Evolutionary conservation across 2,113 vertebrate species (phyloP), one percentile per base, ranked within the genome.

Genomic region (Dipodomys stephensi): DNA sequence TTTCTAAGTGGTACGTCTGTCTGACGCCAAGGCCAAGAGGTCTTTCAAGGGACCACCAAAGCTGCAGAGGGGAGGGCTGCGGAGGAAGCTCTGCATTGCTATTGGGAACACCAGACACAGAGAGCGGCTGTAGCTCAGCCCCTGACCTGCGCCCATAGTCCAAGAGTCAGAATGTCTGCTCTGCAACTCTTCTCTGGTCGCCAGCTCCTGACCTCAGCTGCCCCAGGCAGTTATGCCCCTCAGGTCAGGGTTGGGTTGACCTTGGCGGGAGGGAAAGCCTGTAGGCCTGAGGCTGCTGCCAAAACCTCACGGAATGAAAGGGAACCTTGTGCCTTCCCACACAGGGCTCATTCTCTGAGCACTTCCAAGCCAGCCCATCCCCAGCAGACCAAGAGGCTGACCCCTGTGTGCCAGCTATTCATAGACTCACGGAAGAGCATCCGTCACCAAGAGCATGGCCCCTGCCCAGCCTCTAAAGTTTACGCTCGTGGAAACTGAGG

Each of bases 291-390:
- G 94, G 87, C 79, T 76, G 74, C 81, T 92, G 94, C 96, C 93
- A 96, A 95, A 65, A 5, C 90, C 81, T 84, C n/a, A 4, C 4
- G 90, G 93, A 95, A 97, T 97, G 95, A 97, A 97, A 97, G 96
- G 53, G 74, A 78, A 94, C 93, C 88, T 97, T 97, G 96, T 97
- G 94, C 90, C 2, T 9, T 49, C 81, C 93, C 71, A 97, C 94
- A 97, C 95, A 96, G 72, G 94, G 94, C 85, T 88, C 95, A 95
- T 96, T 97, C 97, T 97, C 82, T 93, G 3, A 71, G 53, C 53
- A 16, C 53, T 57, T 57, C 53, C 53, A 57, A 57, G 67, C 88
- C 92, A 68, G 89, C 89, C 81, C 49, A 67, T 83, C 88, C 95
- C 78, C 64, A 60, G 32, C 10, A 76, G 88, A 95, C 94, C 90